Conservation (phyloP, 1,140 invertebrate species). For the Drosophila gunungcola region DNA sequence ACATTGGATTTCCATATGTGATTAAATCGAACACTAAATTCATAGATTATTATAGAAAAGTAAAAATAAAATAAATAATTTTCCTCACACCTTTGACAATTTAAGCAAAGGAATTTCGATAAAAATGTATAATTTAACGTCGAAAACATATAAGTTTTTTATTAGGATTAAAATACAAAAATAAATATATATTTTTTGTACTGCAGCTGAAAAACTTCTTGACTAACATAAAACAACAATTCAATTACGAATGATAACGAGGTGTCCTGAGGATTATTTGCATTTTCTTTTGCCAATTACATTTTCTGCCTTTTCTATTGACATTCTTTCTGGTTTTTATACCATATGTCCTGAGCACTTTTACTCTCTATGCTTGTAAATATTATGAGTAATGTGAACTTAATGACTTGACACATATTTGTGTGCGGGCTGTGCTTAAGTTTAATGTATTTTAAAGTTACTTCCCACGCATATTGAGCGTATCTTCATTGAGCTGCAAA, state of each 20-base stretch:
- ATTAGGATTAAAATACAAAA: too few relatives aligned
- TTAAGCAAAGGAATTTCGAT: neutral
- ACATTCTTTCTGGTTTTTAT: too few relatives aligned
- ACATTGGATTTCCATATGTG: too few relatives aligned
- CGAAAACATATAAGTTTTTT: too few relatives aligned
- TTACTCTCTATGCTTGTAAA: slow-evolving; percentile 19
- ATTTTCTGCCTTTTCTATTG: too few relatives aligned
- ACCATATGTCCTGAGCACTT: slow-evolving; percentile 23
- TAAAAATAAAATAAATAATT: neutral
- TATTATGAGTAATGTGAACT: slow-evolving; percentile 70
- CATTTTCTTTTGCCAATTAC: neutral
- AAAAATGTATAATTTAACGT: too few relatives aligned
- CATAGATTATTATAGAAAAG: neutral
- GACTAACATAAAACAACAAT: too few relatives aligned
- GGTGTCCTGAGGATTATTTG: too few relatives aligned
- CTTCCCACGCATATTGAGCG: slow-evolving; percentile 17
- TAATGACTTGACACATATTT: slow-evolving; percentile 62
- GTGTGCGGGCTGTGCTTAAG: neutral
- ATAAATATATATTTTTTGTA: too few relatives aligned
- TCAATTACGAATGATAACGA: too few relatives aligned
- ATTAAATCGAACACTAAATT: neutral
- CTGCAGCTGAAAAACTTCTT: too few relatives aligned
- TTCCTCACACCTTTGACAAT: neutral
- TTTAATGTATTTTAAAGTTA: slow-evolving; percentile 45
- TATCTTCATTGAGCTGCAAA: slow-evolving; percentile 36